Evolutionary conservation across 2,113 vertebrate species (phyloP).

Genomic region (Pollimyrus isidori): DNA sequence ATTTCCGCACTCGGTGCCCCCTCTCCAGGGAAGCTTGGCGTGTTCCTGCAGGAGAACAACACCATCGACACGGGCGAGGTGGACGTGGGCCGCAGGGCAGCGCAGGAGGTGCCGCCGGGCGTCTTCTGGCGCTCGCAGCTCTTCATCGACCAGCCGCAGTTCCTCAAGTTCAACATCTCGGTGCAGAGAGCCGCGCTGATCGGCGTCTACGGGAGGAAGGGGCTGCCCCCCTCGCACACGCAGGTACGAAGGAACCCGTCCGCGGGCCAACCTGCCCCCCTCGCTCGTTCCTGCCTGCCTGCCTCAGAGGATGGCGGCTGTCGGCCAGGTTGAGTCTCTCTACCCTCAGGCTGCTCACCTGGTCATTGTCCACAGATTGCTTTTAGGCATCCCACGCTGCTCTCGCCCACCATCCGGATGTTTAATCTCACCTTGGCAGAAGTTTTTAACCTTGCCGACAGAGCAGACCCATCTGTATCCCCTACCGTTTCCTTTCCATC

Average conservation of each 20-base stretch:
- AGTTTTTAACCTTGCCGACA: not conserved
- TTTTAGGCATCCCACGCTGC: not conserved
- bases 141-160: constrained; percentile 82
- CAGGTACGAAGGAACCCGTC: constrained; percentile 62
- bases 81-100: constrained; percentile 77
- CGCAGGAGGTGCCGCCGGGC: constrained; percentile 82
- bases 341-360: not conserved
- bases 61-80: constrained; percentile 90
- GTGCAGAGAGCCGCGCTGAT: constrained; percentile 95
- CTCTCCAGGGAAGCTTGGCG: constrained; percentile 61
- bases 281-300: not conserved
- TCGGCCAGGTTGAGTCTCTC: not conserved
- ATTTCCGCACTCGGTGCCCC: not conserved
- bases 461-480: not conserved
- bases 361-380: not conserved
- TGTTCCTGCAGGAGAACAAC: constrained; percentile 84
- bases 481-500: not conserved
- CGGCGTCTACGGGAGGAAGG: constrained; percentile 93
- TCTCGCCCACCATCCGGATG: not conserved
- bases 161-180: constrained; percentile 99
- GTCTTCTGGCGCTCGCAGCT: constrained; percentile 94
- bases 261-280: not conserved
- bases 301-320: not conserved
- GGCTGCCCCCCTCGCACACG: constrained; percentile 89
- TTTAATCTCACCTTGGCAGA: not conserved